Evolutionary conservation across 2,888 invertebrate species (phyloP), one percentile per base, ranked within the genome.

Genomic region (Tetranychus truncatus): DNA sequence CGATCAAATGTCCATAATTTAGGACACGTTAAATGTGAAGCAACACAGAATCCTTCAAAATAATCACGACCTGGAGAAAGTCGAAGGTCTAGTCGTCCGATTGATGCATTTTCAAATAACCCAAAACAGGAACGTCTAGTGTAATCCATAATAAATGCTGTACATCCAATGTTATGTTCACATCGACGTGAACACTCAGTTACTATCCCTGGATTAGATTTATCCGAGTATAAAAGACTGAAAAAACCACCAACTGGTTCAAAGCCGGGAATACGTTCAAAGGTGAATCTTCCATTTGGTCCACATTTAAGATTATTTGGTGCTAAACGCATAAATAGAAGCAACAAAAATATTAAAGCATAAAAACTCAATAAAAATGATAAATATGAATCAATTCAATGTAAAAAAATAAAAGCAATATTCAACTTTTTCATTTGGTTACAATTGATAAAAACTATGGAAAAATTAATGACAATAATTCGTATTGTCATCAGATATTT

Each of bases 1-100:
- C 85, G 81, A 72, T 85, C 85, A 80, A 84, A 85, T n/a, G 84
- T 83, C 84, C 84, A 84, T 66, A 82, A 80, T 78, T 83, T 83
- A 66, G 81, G 81, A 78, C 84, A 84, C 6, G 76, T 75, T 21
- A 78, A 46, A 66, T 78, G 76, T 77, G 77, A 76, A 9, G 78
- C 77, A 15, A 79, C 75, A 72, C 80, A 80, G 46, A 79, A 77
- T 45, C 79, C 80, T 74, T 80, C 79, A 46, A 79, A 79, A 72
- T 78, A 79, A 44, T 78, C 78, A 66, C 78, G 79, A 44, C 79
- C 79, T 24, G 77, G 76, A 0, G 78, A 78, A 15, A 79, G 77
- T 67, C 79, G 77, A 0, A 80, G 76, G 45, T 78, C 79, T 20
- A 78, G 77, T 6, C 77, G 76, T 44, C 78, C 78, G 9, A 78